phyloP scores from a whole-genome alignment of 2,113 vertebrate species.

The Petromus typicus region DNA sequence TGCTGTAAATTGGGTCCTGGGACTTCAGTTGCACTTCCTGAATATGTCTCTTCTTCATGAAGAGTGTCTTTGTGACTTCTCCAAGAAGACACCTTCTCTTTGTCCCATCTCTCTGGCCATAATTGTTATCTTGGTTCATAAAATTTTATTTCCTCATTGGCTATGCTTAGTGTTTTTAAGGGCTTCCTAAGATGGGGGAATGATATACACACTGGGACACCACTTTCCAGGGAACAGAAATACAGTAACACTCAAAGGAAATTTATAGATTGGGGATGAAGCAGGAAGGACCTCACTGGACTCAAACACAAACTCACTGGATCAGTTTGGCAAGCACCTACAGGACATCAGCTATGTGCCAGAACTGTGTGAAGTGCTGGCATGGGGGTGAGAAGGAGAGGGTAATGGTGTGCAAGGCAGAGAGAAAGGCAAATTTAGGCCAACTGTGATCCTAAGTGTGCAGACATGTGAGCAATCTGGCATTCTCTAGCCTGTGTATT shows the following conservation, averaged over 20 bases:
- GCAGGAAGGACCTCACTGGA: neutral
- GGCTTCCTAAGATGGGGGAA: neutral
- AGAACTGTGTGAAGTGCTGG: neutral
- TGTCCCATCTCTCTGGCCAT: neutral
- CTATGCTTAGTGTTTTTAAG: neutral
- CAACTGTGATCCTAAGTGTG: neutral
- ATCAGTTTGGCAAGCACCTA: neutral
- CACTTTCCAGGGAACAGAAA: constrained; percentile 13
- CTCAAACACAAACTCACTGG: neutral
- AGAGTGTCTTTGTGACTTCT: neutral
- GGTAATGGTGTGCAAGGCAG: neutral
- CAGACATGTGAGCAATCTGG: neutral
- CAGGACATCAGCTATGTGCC: neutral
- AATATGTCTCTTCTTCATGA: neutral
- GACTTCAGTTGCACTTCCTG: neutral
- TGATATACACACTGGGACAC: neutral
- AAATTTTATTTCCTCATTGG: neutral
- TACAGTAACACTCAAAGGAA: constrained; percentile 19
- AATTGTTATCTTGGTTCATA: neutral
- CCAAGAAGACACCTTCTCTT: neutral
- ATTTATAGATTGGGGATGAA: neutral
- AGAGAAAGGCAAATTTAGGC: neutral
- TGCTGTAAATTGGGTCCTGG: neutral
- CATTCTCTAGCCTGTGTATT: neutral
- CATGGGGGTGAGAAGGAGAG: neutral